A percentile compares a stretch with the other conserved stretches of the same genome.
phyloP scores from a whole-genome alignment of 2,113 vertebrate species.

The Semnopithecus entellus region DNA sequence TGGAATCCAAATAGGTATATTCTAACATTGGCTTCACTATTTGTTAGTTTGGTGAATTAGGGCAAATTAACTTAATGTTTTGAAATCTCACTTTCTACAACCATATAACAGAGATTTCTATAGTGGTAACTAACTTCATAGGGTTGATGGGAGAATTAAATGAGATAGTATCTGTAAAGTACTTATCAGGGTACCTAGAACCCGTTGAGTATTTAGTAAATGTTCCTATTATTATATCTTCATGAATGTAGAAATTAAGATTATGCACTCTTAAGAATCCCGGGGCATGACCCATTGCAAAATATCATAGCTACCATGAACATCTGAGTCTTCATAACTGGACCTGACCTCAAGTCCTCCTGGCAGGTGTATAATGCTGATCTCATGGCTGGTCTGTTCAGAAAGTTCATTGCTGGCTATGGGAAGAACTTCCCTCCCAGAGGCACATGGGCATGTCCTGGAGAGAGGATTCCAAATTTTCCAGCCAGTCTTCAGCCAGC shows the following conservation, averaged over 20 bases:
- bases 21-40: not conserved
- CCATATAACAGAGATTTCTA: not conserved
- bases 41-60: not conserved
- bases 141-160: not conserved
- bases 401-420: not conserved
- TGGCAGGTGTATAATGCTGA: constrained; percentile 14
- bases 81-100: not conserved
- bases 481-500: not conserved
- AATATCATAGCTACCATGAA: not conserved
- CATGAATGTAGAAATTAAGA: not conserved
- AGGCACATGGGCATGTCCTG: not conserved
- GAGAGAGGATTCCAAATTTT: not conserved
- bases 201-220: not conserved
- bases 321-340: not conserved
- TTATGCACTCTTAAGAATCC: not conserved
- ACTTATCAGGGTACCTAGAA: not conserved
- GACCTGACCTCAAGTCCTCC: not conserved
- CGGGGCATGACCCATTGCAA: not conserved
- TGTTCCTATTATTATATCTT: not conserved
- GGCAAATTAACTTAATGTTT: not conserved
- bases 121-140: not conserved
- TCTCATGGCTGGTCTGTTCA: not conserved
- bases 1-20: not conserved
- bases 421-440: not conserved
- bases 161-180: not conserved